Base-by-base conservation (phyloP, 2,888 invertebrate species). In the Dasysyrphus albostriatus region DNA sequence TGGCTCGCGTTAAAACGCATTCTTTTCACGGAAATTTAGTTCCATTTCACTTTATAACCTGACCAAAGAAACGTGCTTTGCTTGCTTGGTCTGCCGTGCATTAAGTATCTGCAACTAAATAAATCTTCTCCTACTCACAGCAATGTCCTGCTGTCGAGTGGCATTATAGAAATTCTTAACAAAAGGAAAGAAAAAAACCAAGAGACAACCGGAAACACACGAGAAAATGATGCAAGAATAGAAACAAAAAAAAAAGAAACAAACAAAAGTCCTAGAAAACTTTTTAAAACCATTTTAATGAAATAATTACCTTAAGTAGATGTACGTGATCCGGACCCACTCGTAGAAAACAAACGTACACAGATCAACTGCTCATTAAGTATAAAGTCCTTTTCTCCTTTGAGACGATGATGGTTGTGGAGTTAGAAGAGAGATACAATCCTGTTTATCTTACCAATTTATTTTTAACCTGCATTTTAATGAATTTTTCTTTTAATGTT, bases 251-350 rank as follows among this genome's bases (percentile, higher is more conserved):
- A 63, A 61, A 67, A 72, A 61, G 16, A 59, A 59, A 37, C 9
- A 59, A 59, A 59, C n/a, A 34, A 59, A 59, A 59, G 24, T 24
- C 24, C n/a, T 54, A n/a, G 67, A 49, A 67, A 67, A 49, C 16
- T 69, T 80, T 69, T 74, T 83, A 76, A 83, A 88, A 79, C 88
- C 76, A 83, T 80, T 80, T 88, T 88, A 88, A 88, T 88, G 88
- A 88, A 88, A 88, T 88, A 83, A 88, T 88, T 88, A 88, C 83
- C 79, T 76, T 88, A 88, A 88, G 83, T 88, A 88, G 88, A 80
- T 88, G 76, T 80, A 88, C 88, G 88, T 88, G 83, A 83, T 83
- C 75, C 69, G 70, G 65, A 74, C 58, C 37, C 72, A 75, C 54
- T 49, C 19, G 34, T 63, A 77, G 44, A 63, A n/a, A 79, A 65